Evolutionary conservation across 2,797 vertebrate species (phyloP).

Genomic region (Danio tinwini): DNA sequence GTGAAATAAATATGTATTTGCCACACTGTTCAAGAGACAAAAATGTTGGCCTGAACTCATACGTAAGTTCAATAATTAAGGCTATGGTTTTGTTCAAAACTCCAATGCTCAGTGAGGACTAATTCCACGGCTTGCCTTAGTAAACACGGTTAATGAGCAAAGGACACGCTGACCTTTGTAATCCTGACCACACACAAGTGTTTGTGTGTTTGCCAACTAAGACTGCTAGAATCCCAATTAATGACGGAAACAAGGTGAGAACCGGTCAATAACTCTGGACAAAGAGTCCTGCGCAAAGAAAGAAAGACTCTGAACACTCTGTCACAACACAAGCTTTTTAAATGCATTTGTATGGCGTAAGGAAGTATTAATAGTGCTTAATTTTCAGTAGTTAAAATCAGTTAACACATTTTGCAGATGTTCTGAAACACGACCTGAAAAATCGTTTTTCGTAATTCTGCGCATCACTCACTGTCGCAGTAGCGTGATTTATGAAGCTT

Average conservation of each 20-base stretch:
- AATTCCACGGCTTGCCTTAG: not conserved
- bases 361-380: not conserved
- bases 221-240: conserved; percentile 11
- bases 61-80: not conserved
- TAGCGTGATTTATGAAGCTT: not conserved
- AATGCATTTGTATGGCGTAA: not conserved
- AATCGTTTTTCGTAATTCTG: not conserved
- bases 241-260: not conserved
- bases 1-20: too few species aligned
- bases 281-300: not conserved
- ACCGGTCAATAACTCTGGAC: conserved; percentile 1
- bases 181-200: conserved; percentile 37
- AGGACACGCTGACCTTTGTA: conserved; percentile 1
- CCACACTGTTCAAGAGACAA: too few species aligned
- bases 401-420: not conserved
- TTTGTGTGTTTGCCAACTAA: conserved; percentile 13
- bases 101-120: not conserved
- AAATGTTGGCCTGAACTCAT: too few species aligned
- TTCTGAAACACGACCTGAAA: not conserved
- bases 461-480: not conserved
- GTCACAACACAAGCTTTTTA: not conserved
- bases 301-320: not conserved
- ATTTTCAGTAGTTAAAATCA: not conserved
- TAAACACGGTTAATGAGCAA: conserved; percentile 17
- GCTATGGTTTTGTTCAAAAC: conserved; percentile 11